Evolutionary conservation across 2,113 vertebrate species (phyloP).

Genomic region (Nibea coibor): DNA sequence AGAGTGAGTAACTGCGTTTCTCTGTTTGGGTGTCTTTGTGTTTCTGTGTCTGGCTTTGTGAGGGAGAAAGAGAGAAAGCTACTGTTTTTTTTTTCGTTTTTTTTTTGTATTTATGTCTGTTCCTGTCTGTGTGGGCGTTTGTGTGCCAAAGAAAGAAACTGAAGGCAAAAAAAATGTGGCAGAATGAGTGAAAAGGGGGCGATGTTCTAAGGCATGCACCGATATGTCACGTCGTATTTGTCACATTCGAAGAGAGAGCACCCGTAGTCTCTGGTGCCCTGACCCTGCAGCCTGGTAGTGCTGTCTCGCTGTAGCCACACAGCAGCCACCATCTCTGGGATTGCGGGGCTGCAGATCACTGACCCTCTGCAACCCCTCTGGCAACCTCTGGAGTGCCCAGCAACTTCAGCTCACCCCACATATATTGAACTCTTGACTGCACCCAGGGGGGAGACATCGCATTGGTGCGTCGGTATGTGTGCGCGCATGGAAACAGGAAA

Average conservation of each 20-base stretch:
- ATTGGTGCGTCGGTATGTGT: neutral
- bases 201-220: slow-evolving; percentile 56
- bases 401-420: slow-evolving; percentile 21
- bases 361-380: slow-evolving; percentile 33
- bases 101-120: slow-evolving; percentile 25
- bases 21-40: slow-evolving; percentile 46
- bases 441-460: neutral
- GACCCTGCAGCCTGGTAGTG: slow-evolving; percentile 61
- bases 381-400: slow-evolving; percentile 19
- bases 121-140: slow-evolving; percentile 15
- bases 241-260: slow-evolving; percentile 61
- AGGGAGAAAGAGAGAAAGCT: slow-evolving; percentile 30
- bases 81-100: neutral
- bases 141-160: slow-evolving; percentile 25
- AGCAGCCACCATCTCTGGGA: slow-evolving; percentile 43
- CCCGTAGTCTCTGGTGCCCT: slow-evolving; percentile 55
- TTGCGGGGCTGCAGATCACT: slow-evolving; percentile 37
- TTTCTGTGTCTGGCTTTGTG: slow-evolving; percentile 42
- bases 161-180: neutral
- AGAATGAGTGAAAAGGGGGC: slow-evolving; percentile 48
- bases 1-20: slow-evolving; percentile 33
- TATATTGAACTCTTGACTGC: slow-evolving; percentile 22
- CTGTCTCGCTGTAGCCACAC: slow-evolving; percentile 40
- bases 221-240: slow-evolving; percentile 76
- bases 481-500: slow-evolving; percentile 24